A percentile compares a stretch with the other conserved stretches of the same genome.
These are phyloP conservation scores for Xiphophorus maculatus DNA, from an alignment of 2,113 vertebrate species.

Conservation along the genomic window DNA sequence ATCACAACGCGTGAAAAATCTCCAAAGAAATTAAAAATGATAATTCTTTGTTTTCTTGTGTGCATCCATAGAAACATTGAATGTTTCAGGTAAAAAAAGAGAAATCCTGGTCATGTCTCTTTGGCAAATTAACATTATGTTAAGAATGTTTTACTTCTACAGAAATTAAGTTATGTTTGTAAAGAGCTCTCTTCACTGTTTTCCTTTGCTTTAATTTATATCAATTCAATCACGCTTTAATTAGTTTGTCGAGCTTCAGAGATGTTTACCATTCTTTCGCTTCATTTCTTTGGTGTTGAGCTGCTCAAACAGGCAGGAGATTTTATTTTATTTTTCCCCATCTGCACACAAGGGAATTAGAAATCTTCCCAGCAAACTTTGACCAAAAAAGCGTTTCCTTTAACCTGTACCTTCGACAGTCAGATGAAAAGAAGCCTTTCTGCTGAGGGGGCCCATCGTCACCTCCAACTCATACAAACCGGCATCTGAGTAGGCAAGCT, in stretches of 20 bases:
- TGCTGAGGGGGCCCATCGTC: conserved; percentile 70
- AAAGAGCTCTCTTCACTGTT: neutral
- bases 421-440: conserved; percentile 85
- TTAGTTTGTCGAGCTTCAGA: neutral
- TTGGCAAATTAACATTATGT: no score
- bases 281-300: neutral
- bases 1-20: no score
- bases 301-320: neutral
- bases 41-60: no score
- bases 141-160: neutral
- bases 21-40: no score
- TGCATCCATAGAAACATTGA: no score
- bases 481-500: conserved; percentile 87
- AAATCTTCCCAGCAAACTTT: neutral
- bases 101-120: neutral
- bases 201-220: neutral
- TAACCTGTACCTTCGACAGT: conserved; percentile 87
- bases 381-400: conserved; percentile 4
- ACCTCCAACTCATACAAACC: conserved; percentile 89
- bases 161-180: neutral
- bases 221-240: neutral
- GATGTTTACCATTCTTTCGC: neutral
- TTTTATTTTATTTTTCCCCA: neutral
- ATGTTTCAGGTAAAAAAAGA: no score
- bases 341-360: neutral